Conservation (phyloP, 2,888 invertebrate genomes). For the Drosophila rubida region DNA sequence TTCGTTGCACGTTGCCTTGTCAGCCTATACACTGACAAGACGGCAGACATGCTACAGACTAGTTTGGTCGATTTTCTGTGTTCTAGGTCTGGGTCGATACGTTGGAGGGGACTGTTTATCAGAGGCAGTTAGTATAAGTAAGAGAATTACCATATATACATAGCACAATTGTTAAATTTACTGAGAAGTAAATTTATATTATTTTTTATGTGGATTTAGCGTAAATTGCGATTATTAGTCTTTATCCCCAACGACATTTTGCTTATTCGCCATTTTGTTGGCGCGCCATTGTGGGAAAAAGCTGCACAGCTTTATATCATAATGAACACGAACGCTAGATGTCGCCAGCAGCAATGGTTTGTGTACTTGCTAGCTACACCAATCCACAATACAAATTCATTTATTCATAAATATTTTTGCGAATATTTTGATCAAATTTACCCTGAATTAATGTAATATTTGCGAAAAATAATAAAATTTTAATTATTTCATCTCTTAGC, state of each 20-base stretch:
- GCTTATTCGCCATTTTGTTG: not conserved
- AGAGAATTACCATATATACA: too few species aligned
- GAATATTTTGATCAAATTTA: not conserved
- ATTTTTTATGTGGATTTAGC: not conserved
- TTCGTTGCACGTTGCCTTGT: conserved; percentile 59
- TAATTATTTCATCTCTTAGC: not conserved
- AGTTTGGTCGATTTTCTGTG: conserved; percentile 68
- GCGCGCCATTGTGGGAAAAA: not conserved
- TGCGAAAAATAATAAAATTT: not conserved
- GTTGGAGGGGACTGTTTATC: too few species aligned
- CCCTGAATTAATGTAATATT: not conserved
- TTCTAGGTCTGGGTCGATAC: conserved; percentile 57
- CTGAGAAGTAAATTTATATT: too few species aligned
- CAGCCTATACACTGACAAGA: conserved; percentile 17
- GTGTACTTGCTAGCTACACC: conserved; percentile 7
- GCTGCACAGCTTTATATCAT: not conserved
- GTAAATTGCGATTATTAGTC: too few species aligned
- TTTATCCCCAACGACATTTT: not conserved
- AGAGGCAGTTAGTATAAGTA: too few species aligned
- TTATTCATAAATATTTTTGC: not conserved
- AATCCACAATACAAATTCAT: not conserved
- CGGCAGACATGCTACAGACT: conserved; percentile 28
- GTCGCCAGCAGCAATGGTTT: conserved; percentile 26
- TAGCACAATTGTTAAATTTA: too few species aligned
- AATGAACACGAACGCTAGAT: conserved; percentile 19